Evolutionary conservation across 2,888 invertebrate species (phyloP).

Genomic region (Theretra japonica): DNA sequence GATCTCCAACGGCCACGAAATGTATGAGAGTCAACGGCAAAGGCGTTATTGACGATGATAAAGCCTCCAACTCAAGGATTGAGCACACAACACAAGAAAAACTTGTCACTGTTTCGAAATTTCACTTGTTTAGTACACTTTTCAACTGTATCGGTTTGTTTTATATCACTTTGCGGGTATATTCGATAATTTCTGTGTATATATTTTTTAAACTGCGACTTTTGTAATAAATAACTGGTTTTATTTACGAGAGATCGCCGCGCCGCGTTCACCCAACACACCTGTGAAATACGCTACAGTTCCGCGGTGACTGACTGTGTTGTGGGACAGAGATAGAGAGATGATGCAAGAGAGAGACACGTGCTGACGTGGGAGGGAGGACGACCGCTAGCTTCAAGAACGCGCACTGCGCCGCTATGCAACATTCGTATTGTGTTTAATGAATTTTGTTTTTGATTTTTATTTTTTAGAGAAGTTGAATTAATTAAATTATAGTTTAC

Average conservation of each 20-base stretch:
- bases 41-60: constrained; percentile 57
- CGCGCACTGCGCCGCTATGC: constrained; percentile 69
- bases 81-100: constrained; percentile 72
- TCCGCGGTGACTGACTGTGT: constrained; percentile 76
- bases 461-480: neutral
- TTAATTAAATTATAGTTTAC: neutral
- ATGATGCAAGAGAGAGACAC: constrained; percentile 71
- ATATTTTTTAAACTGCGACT: constrained; percentile 4
- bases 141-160: constrained; percentile 20
- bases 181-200: constrained; percentile 14
- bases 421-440: constrained; percentile 34
- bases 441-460: neutral
- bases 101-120: constrained; percentile 77
- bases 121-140: constrained; percentile 50
- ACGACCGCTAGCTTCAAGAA: constrained; percentile 75
- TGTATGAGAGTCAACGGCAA: constrained; percentile 61
- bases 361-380: constrained; percentile 73
- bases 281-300: constrained; percentile 69
- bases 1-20: constrained; percentile 64
- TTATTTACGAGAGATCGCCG: constrained; percentile 66
- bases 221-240: constrained; percentile 53
- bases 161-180: constrained; percentile 1
- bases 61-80: constrained; percentile 81
- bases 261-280: constrained; percentile 58
- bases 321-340: constrained; percentile 70